Base-by-base conservation (phyloP, 2,888 invertebrate species). In the Carcina quercana region DNA sequence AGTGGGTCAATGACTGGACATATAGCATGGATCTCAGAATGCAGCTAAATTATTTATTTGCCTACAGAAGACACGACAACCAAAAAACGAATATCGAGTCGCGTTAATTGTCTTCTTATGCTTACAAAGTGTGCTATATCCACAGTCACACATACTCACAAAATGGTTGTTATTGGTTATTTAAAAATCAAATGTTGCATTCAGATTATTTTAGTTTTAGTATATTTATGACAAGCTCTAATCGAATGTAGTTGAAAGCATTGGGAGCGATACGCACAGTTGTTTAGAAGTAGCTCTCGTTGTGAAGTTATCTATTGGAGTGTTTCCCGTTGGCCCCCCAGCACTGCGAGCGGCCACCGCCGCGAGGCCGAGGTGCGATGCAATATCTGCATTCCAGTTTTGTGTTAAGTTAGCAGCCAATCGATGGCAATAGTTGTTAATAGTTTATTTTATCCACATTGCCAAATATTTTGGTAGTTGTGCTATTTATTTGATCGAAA, bases 341-440 rank as follows among this genome's bases (percentile, higher is more conserved):
- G 30, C 14, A 38, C 39, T 43, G 47, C 39, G 34, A 37, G 35
- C 44, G 47, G 33, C 42, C 41, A 43, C 44, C 28, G 27, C 30
- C 42, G 13, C 28, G 21, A 65, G 72, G 72, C 72, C 71, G 57
- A 73, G 78, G 76, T 71, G 74, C 72, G 78, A 83, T 83, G 83
- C 83, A 83, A 79, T 82, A 79, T 67, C 74, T 82, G 85, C 85
- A 85, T 85, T 85, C 84, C 85, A 84, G 54, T 75, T 79, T 74
- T 71, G 59, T 74, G 64, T 74, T 80, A 76, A 74, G 76, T 75
- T 71, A 79, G 75, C 76, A 65, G 65, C 70, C 56, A n/a, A n/a
- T n/a, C n/a, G 71, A 60, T 59, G 65, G 68, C 67, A 59, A 62
- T 75, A 76, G 71, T 73, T 70, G 67, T 75, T 75, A 74, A 66